Conservation (phyloP, 2,888 invertebrate species). For the Pseudeuparius sepicola region DNA sequence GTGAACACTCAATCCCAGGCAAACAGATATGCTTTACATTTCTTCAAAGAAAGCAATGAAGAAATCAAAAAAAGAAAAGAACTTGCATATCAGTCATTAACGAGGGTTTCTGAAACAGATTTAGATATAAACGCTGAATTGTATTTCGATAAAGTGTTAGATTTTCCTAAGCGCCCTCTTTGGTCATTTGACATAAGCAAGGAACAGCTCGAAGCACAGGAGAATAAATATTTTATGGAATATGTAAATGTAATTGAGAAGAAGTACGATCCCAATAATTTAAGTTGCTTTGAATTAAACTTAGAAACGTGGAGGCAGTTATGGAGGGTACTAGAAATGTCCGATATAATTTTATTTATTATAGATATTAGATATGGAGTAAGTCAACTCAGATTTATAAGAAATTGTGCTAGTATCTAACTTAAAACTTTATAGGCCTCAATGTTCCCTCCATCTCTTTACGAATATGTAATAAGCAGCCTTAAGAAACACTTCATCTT, state of each 20-base stretch:
- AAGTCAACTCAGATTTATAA: constrained; percentile 39
- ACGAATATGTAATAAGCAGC: constrained; percentile 62
- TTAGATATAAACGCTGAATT: constrained; percentile 59
- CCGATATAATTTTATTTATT: constrained; percentile 78
- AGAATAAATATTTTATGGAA: constrained; percentile 45
- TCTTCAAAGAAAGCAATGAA: constrained; percentile 67
- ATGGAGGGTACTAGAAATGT: constrained; percentile 92
- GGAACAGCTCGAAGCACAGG: constrained; percentile 33
- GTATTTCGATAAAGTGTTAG: constrained; percentile 57
- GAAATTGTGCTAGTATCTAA: too few relatives aligned
- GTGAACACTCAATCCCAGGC: constrained; percentile 41
- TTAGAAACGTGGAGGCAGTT: constrained; percentile 93
- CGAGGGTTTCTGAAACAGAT: constrained; percentile 40
- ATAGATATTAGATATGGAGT: constrained; percentile 82
- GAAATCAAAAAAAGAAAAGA: constrained; percentile 62
- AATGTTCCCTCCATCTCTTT: constrained; percentile 86
- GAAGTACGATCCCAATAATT: constrained; percentile 48
- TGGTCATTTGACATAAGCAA: constrained; percentile 74
- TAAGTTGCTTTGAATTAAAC: constrained; percentile 88
- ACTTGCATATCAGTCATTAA: constrained; percentile 30
- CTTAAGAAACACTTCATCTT: constrained; percentile 78
- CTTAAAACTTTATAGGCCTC: constrained; percentile 55
- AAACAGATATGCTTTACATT: constrained; percentile 71
- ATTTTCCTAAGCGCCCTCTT: constrained; percentile 75
- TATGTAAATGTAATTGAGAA: constrained; percentile 61